Evolutionary conservation across 2,888 invertebrate species (phyloP).

Genomic region (Polydrusus pterygomalis): DNA sequence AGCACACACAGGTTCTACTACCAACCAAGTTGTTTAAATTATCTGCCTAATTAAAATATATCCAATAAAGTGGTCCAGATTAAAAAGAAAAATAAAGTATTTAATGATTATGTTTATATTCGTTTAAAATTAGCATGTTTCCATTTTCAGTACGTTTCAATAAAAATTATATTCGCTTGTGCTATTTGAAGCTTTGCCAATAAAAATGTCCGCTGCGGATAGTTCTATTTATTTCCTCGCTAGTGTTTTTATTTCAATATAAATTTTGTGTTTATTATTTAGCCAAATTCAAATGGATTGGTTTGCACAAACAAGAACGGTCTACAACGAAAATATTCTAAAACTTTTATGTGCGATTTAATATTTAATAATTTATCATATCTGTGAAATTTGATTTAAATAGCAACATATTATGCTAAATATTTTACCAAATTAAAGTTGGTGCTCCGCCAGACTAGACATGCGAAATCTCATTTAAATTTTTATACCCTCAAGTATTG

Average conservation of each 20-base stretch:
- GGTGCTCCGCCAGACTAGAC: too few relatives aligned
- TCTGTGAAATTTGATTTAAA: slow-evolving; percentile 16
- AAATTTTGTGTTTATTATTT: slow-evolving; percentile 43
- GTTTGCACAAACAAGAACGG: slow-evolving; percentile 31
- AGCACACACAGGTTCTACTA: too few relatives aligned
- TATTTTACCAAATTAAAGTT: neutral
- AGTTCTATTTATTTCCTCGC: slow-evolving; percentile 42
- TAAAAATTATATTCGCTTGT: slow-evolving; percentile 30
- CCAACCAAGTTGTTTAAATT: too few relatives aligned
- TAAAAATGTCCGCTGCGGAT: slow-evolving; percentile 30
- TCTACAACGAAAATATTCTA: slow-evolving; percentile 21
- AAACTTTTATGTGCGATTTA: slow-evolving; percentile 15
- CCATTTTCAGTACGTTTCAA: slow-evolving; percentile 35
- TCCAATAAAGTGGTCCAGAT: neutral
- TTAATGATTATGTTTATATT: slow-evolving; percentile 42
- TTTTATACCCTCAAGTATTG: too few relatives aligned
- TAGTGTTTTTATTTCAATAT: slow-evolving; percentile 23
- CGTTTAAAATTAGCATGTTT: slow-evolving; percentile 34
- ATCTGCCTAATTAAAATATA: neutral
- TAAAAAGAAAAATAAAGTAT: slow-evolving; percentile 24
- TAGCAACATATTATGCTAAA: neutral
- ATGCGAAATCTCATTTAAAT: too few relatives aligned
- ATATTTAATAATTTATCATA: slow-evolving; percentile 8
- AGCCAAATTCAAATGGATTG: slow-evolving; percentile 31
- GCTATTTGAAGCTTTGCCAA: slow-evolving; percentile 32